Evolutionary conservation across 2,797 vertebrate species (phyloP).

Genomic region (Myripristis murdjan): DNA sequence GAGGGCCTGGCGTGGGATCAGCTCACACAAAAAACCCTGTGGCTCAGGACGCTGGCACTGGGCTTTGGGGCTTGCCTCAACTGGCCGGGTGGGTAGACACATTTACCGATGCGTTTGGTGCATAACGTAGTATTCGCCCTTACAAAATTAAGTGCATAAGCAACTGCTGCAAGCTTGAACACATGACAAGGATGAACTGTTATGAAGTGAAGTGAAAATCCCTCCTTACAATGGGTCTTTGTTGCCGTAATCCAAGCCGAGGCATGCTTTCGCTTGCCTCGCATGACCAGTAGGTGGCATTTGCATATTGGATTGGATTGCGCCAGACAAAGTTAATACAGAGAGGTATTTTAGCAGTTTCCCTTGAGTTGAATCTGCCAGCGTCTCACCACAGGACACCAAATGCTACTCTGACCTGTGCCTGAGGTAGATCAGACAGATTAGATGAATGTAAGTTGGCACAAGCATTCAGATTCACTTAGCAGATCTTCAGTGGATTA

Average conservation of each 20-base stretch:
- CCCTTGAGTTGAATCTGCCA: background rate
- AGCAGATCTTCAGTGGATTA: conserved; percentile 69
- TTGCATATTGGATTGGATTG: background rate
- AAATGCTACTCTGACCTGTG: conserved; percentile 8
- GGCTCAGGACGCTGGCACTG: conserved; percentile 90
- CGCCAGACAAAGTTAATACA: conserved; percentile 12
- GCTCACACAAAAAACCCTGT: conserved; percentile 88
- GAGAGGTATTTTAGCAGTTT: background rate
- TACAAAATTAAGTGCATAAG: background rate
- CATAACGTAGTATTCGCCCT: background rate
- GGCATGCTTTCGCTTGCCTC: conserved; percentile 1
- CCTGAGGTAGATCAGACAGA: conserved; percentile 73
- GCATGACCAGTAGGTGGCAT: conserved; percentile 54
- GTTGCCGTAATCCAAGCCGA: background rate
- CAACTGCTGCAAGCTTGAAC: background rate
- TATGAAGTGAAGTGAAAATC: background rate
- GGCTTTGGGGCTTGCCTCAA: conserved; percentile 88
- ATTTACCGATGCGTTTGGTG: background rate
- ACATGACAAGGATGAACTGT: conserved; percentile 1
- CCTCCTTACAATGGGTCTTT: background rate
- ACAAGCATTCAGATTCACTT: conserved; percentile 69
- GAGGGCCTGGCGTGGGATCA: conserved; percentile 85
- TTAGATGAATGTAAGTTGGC: conserved; percentile 75
- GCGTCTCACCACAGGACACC: conserved; percentile 24
- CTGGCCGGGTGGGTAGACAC: conserved; percentile 91